A percentile compares a stretch with the other conserved stretches of the same genome.
Evolutionary conservation across 92 coral and sea anemone genomes (phyloP).

Genomic region (Epizoanthus scotinus): DNA sequence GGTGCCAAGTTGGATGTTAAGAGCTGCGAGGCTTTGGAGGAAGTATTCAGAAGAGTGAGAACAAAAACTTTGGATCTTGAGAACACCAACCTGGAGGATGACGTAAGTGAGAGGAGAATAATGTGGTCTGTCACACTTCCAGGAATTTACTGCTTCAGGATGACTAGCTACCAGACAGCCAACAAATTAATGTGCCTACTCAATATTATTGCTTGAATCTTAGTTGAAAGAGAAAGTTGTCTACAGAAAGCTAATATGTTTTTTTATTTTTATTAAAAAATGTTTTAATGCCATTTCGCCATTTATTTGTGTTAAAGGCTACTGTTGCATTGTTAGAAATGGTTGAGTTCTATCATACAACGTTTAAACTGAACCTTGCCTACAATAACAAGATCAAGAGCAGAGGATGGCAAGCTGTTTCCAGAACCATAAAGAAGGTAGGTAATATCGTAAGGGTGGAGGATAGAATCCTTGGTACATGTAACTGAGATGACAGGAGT

Average conservation of each 20-base stretch:
- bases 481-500: no score
- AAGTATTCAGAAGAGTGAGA: conserved; percentile 85
- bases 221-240: neutral
- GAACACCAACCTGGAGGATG: conserved; percentile 95
- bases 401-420: conserved; percentile 93
- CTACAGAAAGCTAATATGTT: no score
- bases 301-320: conserved; percentile 58
- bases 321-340: conserved; percentile 91
- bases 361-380: conserved; percentile 82
- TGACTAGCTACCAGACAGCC: no score
- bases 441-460: no score
- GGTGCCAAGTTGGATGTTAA: conserved; percentile 83
- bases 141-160: no score
- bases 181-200: neutral
- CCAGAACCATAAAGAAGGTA: conserved; percentile 86
- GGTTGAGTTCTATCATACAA: conserved; percentile 94
- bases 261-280: no score
- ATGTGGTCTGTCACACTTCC: neutral
- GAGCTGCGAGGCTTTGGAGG: conserved; percentile 92
- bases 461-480: neutral
- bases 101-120: conserved; percentile 52
- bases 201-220: neutral
- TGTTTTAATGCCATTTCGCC: neutral
- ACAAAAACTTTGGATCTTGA: conserved; percentile 89
- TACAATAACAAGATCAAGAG: conserved; percentile 81